Percentiles rank a stretch among this genome's conserved stretches.
These are phyloP conservation scores for Zelostemma sp. DNA, from an alignment of 1,140 invertebrate genomes.

Conservation along the genomic window DNA sequence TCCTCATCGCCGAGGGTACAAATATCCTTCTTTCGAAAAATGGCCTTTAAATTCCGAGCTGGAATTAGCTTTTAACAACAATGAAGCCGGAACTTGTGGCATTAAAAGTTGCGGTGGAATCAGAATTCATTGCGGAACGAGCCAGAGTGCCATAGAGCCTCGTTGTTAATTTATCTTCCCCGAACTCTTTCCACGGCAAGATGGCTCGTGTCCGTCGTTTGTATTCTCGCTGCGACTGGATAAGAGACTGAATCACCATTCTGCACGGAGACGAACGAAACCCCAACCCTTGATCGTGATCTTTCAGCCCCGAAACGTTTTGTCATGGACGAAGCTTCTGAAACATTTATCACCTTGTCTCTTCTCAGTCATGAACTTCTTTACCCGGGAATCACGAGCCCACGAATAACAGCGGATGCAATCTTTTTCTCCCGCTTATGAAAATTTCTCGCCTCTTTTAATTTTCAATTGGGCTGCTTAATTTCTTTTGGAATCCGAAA, in stretches of 20 bases:
- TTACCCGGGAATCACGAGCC: conserved; percentile 26
- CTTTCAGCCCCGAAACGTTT: conserved; percentile 54
- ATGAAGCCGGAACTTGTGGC: conserved; percentile 28
- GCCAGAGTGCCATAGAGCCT: conserved; percentile 38
- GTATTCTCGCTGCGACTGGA: conserved; percentile 47
- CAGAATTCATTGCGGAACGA: conserved; percentile 46
- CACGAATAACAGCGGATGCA: conserved; percentile 42
- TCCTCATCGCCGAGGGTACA: too few relatives aligned
- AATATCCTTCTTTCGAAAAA: not conserved
- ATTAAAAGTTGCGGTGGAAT: conserved; percentile 47
- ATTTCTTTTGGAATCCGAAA: conserved; percentile 7
- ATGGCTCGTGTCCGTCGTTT: conserved; percentile 46
- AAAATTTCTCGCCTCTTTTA: conserved; percentile 33
- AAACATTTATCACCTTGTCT: conserved; percentile 59
- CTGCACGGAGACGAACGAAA: conserved; percentile 37
- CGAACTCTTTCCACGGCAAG: conserved; percentile 36
- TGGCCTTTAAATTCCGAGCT: not conserved
- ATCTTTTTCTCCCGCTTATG: conserved; percentile 44
- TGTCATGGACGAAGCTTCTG: conserved; percentile 54
- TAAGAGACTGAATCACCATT: conserved; percentile 52
- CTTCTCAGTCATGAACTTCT: conserved; percentile 44
- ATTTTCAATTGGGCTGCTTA: not conserved
- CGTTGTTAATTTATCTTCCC: conserved; percentile 50
- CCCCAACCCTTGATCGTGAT: conserved; percentile 47
- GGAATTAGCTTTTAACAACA: conserved; percentile 13